Conservation (phyloP, 2,888 invertebrate species). For the Arctia plantaginis region DNA sequence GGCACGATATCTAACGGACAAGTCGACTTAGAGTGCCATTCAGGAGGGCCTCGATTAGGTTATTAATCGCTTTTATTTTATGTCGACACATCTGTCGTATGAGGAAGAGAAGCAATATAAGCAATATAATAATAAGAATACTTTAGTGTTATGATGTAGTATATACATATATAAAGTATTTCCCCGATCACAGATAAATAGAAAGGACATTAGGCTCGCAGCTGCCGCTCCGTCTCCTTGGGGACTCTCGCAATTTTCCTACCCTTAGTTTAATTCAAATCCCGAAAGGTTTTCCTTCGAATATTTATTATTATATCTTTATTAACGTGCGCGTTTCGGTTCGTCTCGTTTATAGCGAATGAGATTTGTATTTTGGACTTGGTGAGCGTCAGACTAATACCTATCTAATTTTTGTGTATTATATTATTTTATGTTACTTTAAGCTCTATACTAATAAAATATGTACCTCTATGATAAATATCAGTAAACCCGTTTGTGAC, state of each 20-base stretch:
- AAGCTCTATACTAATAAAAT: constrained; percentile 72
- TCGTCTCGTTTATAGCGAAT: constrained; percentile 74
- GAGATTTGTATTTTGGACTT: constrained; percentile 72
- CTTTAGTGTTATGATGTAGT: constrained; percentile 62
- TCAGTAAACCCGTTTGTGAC: constrained; percentile 63
- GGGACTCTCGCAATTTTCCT: constrained; percentile 84
- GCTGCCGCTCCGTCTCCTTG: constrained; percentile 80
- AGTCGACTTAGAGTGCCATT: constrained; percentile 32
- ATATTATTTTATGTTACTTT: constrained; percentile 53
- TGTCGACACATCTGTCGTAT: constrained; percentile 59
- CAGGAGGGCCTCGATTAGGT: constrained; percentile 49
- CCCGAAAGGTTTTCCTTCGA: constrained; percentile 80
- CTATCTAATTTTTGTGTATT: constrained; percentile 66
- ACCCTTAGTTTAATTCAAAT: constrained; percentile 84
- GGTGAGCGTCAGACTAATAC: constrained; percentile 55
- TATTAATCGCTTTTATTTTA: constrained; percentile 53
- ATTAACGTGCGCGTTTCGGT: constrained; percentile 78
- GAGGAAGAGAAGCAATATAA: constrained; percentile 28
- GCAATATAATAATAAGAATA: too few species aligned
- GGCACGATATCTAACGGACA: constrained; percentile 54
- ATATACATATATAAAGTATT: constrained; percentile 62
- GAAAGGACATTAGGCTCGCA: constrained; percentile 82
- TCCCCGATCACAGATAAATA: constrained; percentile 83
- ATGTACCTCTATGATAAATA: constrained; percentile 75
- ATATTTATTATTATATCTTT: constrained; percentile 86